Percentiles rank a stretch among this genome's conserved stretches.
Conservation (phyloP, 2,113 vertebrate genomes). For the Ciconia maguari region DNA sequence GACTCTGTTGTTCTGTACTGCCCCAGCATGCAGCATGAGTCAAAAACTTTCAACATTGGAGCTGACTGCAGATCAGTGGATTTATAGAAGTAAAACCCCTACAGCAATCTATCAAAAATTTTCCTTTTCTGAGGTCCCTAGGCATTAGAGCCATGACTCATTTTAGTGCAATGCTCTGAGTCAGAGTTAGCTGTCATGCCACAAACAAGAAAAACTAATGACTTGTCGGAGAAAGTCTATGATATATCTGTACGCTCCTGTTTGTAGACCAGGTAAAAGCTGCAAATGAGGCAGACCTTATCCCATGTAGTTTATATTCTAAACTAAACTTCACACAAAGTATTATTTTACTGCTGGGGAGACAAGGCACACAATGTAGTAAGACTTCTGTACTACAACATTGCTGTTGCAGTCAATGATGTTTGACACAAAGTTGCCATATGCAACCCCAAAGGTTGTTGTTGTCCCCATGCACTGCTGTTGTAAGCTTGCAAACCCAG, state of each 20-base stretch:
- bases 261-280: background rate
- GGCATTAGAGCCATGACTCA: background rate
- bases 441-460: background rate
- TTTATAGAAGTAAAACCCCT: background rate
- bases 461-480: background rate
- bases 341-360: background rate
- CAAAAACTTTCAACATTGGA: background rate
- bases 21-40: background rate
- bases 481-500: background rate
- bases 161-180: constrained; percentile 9
- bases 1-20: background rate
- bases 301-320: background rate
- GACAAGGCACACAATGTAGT: background rate
- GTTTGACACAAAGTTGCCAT: background rate
- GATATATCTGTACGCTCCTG: background rate
- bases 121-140: background rate
- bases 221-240: background rate
- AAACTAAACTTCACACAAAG: background rate
- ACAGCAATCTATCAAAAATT: background rate
- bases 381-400: background rate
- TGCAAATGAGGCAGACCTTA: background rate
- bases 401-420: background rate
- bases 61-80: background rate
- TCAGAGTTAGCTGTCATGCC: background rate
- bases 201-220: constrained; percentile 6